Evolutionary conservation across 1,140 invertebrate genomes (phyloP).

Genomic region (Paramacrobiotus metropolitanus): DNA sequence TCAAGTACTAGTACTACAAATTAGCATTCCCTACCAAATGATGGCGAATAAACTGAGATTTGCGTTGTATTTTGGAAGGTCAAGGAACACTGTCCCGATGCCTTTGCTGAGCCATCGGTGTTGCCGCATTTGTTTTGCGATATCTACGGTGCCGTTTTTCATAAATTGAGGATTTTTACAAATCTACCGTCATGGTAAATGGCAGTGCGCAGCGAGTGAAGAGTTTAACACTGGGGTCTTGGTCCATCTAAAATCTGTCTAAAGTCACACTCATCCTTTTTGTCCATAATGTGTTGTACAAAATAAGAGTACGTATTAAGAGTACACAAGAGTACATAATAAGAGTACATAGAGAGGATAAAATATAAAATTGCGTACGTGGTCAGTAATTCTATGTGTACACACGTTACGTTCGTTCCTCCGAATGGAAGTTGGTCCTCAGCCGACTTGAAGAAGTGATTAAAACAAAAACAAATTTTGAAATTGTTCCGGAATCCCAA

Average conservation of each 20-base stretch:
- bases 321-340: no score
- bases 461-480: constrained; percentile 31
- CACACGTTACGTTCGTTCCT: constrained; percentile 19
- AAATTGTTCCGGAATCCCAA: constrained; percentile 34
- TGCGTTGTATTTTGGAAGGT: constrained; percentile 48
- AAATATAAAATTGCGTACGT: not conserved
- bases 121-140: constrained; percentile 31
- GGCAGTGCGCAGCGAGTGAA: constrained; percentile 24
- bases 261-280: not conserved
- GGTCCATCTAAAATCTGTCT: constrained; percentile 22
- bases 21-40: constrained; percentile 35
- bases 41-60: constrained; percentile 48
- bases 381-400: constrained; percentile 9
- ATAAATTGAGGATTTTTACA: constrained; percentile 24
- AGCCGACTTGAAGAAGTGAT: constrained; percentile 25
- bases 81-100: constrained; percentile 42
- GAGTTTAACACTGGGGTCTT: constrained; percentile 24
- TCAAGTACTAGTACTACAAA: no score
- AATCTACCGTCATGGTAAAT: constrained; percentile 33
- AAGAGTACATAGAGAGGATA: no score
- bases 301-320: not conserved
- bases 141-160: constrained; percentile 20
- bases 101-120: constrained; percentile 39
- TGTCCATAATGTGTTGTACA: no score
- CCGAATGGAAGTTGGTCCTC: constrained; percentile 32